phyloP scores from a whole-genome alignment of 2,113 vertebrate species.

The Ranitomeya variabilis region DNA sequence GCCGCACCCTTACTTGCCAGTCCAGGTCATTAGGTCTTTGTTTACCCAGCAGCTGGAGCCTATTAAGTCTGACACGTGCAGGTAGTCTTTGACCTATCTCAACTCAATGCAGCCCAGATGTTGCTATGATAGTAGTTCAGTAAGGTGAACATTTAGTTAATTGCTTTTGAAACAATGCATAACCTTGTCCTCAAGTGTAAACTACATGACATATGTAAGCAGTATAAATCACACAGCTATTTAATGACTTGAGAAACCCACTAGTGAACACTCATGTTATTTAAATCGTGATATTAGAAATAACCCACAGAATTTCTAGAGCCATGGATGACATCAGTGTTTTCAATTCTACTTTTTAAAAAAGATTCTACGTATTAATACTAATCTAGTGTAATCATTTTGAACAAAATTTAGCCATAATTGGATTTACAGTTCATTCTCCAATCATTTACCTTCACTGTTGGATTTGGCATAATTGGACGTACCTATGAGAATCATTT shows the following conservation, averaged over 20 bases:
- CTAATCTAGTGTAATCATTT: neutral
- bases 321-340: neutral
- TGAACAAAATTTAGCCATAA: neutral
- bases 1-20: constrained; percentile 18
- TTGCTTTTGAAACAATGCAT: constrained; percentile 32
- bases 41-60: constrained; percentile 39
- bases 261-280: neutral
- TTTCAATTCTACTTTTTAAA: neutral
- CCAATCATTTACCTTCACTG: neutral
- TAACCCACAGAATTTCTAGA: neutral
- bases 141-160: constrained; percentile 42
- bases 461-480: neutral
- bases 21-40: constrained; percentile 30
- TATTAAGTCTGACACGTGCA: constrained; percentile 39
- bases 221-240: constrained; percentile 6
- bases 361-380: neutral
- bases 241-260: neutral
- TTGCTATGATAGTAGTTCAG: constrained; percentile 32
- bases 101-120: constrained; percentile 48
- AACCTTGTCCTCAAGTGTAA: constrained; percentile 25
- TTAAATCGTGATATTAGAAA: neutral
- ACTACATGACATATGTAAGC: constrained; percentile 29
- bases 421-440: neutral
- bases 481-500: neutral
- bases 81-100: constrained; percentile 40